These are phyloP conservation scores for Apotomis capreana DNA, from an alignment of 2,888 invertebrate genomes.

Conservation along the genomic window DNA sequence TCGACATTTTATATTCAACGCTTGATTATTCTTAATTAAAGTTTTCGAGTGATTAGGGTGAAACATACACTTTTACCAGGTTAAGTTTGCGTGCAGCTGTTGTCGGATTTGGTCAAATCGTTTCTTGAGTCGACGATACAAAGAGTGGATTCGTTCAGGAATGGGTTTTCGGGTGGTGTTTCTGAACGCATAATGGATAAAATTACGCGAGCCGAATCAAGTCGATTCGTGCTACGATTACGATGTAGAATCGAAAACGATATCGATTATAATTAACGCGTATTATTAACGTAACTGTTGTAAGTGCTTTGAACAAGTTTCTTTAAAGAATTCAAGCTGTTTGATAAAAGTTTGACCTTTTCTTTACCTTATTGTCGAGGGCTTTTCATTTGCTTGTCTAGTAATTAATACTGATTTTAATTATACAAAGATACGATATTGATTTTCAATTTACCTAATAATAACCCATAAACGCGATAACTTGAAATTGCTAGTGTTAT, in stretches of 20 bases:
- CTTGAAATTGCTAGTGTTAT: conserved; percentile 25
- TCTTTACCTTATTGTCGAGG: conserved; percentile 59
- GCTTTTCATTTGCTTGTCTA: conserved; percentile 68
- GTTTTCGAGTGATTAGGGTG: conserved; percentile 67
- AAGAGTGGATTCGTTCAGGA: conserved; percentile 56
- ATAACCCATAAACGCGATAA: conserved; percentile 14
- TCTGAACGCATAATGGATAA: conserved; percentile 69
- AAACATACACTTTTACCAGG: conserved; percentile 57
- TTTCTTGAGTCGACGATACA: conserved; percentile 54
- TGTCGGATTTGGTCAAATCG: conserved; percentile 28
- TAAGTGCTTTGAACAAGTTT: conserved; percentile 70
- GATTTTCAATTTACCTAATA: conserved; percentile 43
- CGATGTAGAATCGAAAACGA: conserved; percentile 67
- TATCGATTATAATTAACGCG: conserved; percentile 74
- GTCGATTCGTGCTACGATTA: conserved; percentile 72
- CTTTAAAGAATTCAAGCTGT: conserved; percentile 65
- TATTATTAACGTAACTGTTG: conserved; percentile 71
- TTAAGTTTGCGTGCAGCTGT: conserved; percentile 14
- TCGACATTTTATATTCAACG: conserved; percentile 64
- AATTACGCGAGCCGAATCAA: conserved; percentile 73
- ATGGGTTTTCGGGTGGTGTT: conserved; percentile 59
- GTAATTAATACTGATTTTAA: conserved; percentile 74
- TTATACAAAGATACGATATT: conserved; percentile 58
- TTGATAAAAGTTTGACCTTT: conserved; percentile 69
- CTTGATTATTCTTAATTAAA: conserved; percentile 72